Evolutionary conservation across 2,113 vertebrate genomes (phyloP).

Genomic region (Gallinago undulata): DNA sequence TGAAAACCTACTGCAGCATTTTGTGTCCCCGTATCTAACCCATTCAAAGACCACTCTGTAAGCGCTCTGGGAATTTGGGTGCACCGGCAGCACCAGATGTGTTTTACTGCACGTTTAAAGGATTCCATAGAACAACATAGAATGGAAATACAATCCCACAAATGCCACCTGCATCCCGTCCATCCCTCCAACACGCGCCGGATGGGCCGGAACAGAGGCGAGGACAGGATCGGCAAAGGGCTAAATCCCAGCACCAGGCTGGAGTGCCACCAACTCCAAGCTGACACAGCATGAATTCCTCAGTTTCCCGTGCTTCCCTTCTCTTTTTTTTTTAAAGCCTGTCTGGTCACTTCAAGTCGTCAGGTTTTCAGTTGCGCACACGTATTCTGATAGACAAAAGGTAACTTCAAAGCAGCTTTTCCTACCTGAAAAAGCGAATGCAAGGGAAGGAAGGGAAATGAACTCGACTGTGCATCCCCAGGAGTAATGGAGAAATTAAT

Average conservation of each 20-base stretch:
- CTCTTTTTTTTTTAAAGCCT: neutral
- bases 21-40: fast-evolving
- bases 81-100: neutral
- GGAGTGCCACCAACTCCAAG: neutral
- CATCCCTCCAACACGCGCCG: fast-evolving
- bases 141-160: neutral
- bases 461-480: neutral
- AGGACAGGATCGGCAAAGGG: neutral
- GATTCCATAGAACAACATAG: neutral
- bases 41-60: neutral
- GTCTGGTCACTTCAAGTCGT: neutral
- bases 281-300: too few species aligned
- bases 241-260: fast-evolving
- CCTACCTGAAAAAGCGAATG: fast-evolving
- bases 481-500: neutral
- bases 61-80: neutral
- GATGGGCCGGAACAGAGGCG: fast-evolving
- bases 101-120: neutral
- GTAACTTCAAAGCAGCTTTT: neutral
- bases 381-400: neutral
- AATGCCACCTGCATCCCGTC: fast-evolving
- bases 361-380: neutral
- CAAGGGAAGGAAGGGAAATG: neutral
- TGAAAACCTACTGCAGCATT: too few species aligned
- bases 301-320: neutral